Evolutionary conservation across 2,113 vertebrate species (phyloP).

Genomic region (Tyrannus savana): DNA sequence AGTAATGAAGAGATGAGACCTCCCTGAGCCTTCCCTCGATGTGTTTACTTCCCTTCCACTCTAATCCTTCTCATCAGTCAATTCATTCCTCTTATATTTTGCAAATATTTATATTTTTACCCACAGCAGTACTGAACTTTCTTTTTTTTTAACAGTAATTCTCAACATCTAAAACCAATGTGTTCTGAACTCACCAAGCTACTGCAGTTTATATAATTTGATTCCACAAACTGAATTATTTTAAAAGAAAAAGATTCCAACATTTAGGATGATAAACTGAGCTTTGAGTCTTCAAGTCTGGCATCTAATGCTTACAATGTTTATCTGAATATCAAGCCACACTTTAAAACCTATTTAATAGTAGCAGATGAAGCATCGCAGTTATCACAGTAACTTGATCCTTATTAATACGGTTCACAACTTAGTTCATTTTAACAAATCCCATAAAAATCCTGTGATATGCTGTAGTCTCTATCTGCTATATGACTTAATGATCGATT

Average conservation of each 20-base stretch:
- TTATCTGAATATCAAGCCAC: slow-evolving; percentile 7
- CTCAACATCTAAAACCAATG: not conserved
- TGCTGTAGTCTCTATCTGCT: not conserved
- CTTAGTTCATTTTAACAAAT: slow-evolving; percentile 1
- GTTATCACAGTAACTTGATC: not conserved
- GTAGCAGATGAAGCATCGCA: not conserved
- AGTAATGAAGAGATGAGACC: not conserved
- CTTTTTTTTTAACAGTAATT: not conserved
- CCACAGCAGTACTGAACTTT: not conserved
- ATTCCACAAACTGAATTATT: not conserved
- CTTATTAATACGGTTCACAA: not conserved
- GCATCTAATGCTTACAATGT: not conserved
- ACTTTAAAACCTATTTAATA: not conserved
- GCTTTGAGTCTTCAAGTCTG: not conserved
- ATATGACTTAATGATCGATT: slow-evolving; percentile 54
- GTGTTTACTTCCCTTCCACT: not conserved
- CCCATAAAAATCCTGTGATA: slow-evolving; percentile 38
- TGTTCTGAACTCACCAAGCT: not conserved
- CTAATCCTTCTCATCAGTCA: not conserved
- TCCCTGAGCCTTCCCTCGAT: not conserved
- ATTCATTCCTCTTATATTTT: not conserved
- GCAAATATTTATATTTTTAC: not conserved
- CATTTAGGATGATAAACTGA: not conserved
- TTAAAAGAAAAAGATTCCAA: not conserved
- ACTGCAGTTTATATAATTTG: not conserved